Base-by-base conservation (phyloP, 1,140 invertebrate genomes). In the Acromyrmex charruanus region DNA sequence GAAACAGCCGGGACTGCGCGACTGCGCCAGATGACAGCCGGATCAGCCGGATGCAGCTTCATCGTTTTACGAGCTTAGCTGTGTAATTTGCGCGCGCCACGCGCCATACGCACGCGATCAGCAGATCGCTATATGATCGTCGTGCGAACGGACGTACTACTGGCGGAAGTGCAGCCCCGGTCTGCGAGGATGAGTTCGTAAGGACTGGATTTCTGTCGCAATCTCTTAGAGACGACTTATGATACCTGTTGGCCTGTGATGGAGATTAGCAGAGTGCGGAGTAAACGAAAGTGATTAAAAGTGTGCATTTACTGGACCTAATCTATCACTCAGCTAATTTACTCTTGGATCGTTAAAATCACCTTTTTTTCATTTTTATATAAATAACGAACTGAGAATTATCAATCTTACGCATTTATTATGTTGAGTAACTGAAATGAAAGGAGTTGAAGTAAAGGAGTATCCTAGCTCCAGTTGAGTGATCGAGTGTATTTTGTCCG, bases 21-120 rank as follows among this genome's bases (percentile, higher is more conserved):
- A n/a, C 49, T 77, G 61, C 82, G 74, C 49, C 31, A 6, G 12
- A 55, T 49, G 61, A 79, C 77, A 18, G 25, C 5, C 25, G 87
- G 59, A 74, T 81, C 77, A 18, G 25, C 5, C 25, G 87, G 59
- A 74, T 81, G 63, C 18, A 49, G 39, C 21, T 77, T 90, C 79
- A 87, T 90, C 89, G 55, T 84, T 35, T 87, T 55, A 69, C 88
- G 68, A 84, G 88, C 39, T 49, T 75, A 61, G 69, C 44, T 28
- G 59, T 65, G 61, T 87, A 90, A 89, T 89, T 87, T 79, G 53
- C 66, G 58, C 85, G 28, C 51, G 39, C 66, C 61, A 74, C 69
- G 58, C 74, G 51, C 53, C 5, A 75, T 53, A 55, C 55, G 58
- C 75, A 85, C 58, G 58, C 87, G 65, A 82, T 87, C 72, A 65